These are phyloP conservation scores for Lasioglossum baleicum DNA, from an alignment of 1,140 invertebrate genomes.

Conservation along the genomic window DNA sequence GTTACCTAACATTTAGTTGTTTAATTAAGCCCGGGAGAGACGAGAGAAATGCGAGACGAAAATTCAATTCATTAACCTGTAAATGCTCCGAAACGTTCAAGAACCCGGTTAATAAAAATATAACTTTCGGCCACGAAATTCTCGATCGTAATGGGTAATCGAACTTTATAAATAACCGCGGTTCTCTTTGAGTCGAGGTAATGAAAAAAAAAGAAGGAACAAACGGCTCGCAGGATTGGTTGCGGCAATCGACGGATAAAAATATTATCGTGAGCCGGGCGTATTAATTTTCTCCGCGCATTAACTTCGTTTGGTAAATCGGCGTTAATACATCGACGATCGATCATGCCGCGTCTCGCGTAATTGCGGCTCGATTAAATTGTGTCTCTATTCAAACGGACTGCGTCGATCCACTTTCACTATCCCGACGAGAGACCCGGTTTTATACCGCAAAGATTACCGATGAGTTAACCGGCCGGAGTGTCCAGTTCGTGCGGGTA, in stretches of 20 bases:
- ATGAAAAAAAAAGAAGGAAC: background rate
- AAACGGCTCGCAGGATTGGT: background rate
- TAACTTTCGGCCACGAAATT: no score
- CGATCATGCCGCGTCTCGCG: background rate
- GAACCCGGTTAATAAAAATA: no score
- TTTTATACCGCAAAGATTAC: constrained; percentile 22
- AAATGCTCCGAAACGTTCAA: no score
- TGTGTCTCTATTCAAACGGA: constrained; percentile 28
- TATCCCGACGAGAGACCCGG: background rate
- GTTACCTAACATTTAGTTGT: background rate
- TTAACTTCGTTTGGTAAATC: background rate
- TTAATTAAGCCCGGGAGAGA: constrained; percentile 14
- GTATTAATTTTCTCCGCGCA: background rate
- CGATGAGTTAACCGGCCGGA: constrained; percentile 19
- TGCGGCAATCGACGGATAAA: background rate
- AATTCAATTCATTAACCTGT: no score
- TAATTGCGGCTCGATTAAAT: constrained; percentile 4
- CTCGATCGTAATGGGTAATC: no score
- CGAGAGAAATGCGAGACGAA: no score
- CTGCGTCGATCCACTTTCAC: constrained; percentile 40
- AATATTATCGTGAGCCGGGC: background rate
- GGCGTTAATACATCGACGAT: background rate
- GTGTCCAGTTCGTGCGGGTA: background rate
- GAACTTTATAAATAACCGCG: background rate
- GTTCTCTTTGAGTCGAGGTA: background rate